phyloP scores from a whole-genome alignment of 1,140 invertebrate species.

The Schlechtendalia chinensis region DNA sequence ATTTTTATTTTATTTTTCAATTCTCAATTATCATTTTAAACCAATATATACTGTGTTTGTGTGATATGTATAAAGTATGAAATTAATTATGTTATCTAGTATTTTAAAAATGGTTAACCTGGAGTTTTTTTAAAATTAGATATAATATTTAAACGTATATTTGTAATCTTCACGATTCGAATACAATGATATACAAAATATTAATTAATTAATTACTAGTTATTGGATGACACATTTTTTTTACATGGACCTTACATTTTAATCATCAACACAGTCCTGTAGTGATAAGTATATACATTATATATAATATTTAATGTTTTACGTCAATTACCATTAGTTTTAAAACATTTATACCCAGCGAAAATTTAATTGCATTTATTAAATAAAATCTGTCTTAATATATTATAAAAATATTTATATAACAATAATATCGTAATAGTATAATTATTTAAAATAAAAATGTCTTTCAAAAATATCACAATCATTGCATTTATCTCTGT shows the following conservation, averaged over 20 bases:
- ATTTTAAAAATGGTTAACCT: conserved; percentile 26
- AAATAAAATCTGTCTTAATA: conserved; percentile 33
- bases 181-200: conserved; percentile 15
- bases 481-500: conserved; percentile 9
- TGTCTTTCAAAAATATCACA: conserved; percentile 42
- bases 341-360: conserved; percentile 20
- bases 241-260: conserved; percentile 11
- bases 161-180: background rate
- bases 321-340: conserved; percentile 46
- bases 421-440: conserved; percentile 20
- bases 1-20: background rate
- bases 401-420: conserved; percentile 23
- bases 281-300: background rate
- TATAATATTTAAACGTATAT: conserved; percentile 15
- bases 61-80: conserved; percentile 48
- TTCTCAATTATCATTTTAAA: background rate
- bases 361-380: conserved; percentile 30
- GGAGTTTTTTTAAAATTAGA: conserved; percentile 31
- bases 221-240: conserved; percentile 12
- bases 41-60: conserved; percentile 22
- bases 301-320: conserved; percentile 10
- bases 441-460: conserved; percentile 33
- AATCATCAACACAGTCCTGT: background rate
- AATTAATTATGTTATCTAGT: conserved; percentile 48
- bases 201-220: conserved; percentile 12